Percentiles rank a stretch among this genome's conserved stretches.
Conservation (phyloP, 2,797 vertebrate species). For the Molossus alvarezi region DNA sequence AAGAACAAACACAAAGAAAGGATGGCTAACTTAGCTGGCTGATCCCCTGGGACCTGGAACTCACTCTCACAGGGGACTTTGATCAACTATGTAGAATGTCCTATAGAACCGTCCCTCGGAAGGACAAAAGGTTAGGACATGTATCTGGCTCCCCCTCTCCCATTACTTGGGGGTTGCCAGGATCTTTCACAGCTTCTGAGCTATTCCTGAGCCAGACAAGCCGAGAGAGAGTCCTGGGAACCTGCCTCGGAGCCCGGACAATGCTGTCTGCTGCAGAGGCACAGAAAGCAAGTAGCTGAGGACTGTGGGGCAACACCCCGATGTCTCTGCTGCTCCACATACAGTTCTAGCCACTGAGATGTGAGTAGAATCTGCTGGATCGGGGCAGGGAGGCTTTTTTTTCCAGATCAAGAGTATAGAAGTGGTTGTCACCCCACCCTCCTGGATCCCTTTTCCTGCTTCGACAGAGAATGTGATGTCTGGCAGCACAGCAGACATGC, state of each 20-base stretch:
- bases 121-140: background rate
- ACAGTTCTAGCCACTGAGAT: background rate
- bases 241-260: background rate
- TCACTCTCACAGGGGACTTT: background rate
- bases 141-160: background rate
- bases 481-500: fast-evolving
- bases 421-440: background rate
- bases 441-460: background rate
- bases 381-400: background rate
- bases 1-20: background rate
- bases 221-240: background rate
- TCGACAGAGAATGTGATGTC: background rate
- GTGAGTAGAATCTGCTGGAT: background rate
- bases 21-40: background rate
- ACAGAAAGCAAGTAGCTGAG: background rate
- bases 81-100: background rate
- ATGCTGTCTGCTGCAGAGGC: too few species aligned
- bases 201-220: background rate
- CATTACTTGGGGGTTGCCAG: fast-evolving
- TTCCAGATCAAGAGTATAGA: background rate
- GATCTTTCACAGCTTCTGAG: background rate
- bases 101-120: background rate
- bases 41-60: background rate
- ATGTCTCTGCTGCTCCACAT: background rate
- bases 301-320: fast-evolving